Percentiles rank a stretch among this genome's conserved stretches.
Conservation (phyloP, 1,140 invertebrate genomes). For the Danaus plexippus region DNA sequence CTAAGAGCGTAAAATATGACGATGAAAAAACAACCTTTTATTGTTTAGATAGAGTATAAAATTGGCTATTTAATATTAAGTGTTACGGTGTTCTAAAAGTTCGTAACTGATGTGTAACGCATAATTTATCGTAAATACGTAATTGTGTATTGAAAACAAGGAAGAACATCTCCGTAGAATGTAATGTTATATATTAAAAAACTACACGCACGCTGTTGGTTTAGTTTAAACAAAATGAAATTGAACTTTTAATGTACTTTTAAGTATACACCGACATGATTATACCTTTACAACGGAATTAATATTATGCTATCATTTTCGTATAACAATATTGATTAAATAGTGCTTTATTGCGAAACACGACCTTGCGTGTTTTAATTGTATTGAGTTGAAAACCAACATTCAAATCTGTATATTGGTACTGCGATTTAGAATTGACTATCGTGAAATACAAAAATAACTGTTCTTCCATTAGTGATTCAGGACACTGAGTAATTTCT, state of each 20-base stretch:
- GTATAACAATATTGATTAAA: too few relatives aligned
- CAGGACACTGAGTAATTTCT: too few relatives aligned
- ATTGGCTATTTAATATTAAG: neutral
- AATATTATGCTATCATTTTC: neutral
- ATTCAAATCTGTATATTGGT: too few relatives aligned
- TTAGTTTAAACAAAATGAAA: constrained; percentile 20
- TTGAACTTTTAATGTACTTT: constrained; percentile 21
- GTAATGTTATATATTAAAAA: constrained; percentile 46
- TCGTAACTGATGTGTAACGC: constrained; percentile 34
- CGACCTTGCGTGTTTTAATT: too few relatives aligned
- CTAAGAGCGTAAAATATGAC: constrained; percentile 4
- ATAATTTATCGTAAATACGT: constrained; percentile 60
- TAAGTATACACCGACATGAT: constrained; percentile 16
- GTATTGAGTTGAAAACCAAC: too few relatives aligned
- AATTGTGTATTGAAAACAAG: constrained; percentile 47
- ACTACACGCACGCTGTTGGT: constrained; percentile 28
- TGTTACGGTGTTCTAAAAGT: constrained; percentile 18
- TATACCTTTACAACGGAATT: constrained; percentile 1
- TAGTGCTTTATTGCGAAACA: too few relatives aligned
- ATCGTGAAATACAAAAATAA: too few relatives aligned
- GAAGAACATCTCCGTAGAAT: constrained; percentile 39
- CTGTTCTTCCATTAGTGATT: too few relatives aligned
- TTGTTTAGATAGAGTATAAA: constrained; percentile 11
- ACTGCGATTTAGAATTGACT: too few relatives aligned
- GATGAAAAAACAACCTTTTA: constrained; percentile 18